phyloP scores from a whole-genome alignment of 1,140 invertebrate genomes.

The Drosophila pandora region DNA sequence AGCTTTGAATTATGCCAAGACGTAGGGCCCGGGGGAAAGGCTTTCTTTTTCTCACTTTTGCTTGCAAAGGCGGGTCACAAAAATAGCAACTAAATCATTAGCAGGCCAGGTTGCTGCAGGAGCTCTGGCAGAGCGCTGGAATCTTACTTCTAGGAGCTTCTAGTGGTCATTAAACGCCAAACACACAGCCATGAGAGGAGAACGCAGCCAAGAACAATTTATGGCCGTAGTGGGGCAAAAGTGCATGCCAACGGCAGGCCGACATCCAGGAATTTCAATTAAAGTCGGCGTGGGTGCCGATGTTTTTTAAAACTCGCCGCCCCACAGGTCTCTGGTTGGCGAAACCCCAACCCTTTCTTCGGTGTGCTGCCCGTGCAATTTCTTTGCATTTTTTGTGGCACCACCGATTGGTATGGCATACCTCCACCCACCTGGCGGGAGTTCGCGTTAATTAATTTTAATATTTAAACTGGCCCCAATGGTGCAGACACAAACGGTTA shows the following conservation, averaged over 20 bases:
- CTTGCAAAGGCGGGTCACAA: constrained; percentile 52
- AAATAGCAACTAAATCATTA: constrained; percentile 80
- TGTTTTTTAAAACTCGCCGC: constrained; percentile 1
- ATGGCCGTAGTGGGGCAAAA: constrained; percentile 37
- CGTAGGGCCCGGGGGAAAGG: constrained; percentile 8
- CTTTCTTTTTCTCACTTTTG: constrained; percentile 1
- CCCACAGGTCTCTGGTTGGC: constrained; percentile 1
- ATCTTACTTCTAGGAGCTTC: constrained; percentile 25
- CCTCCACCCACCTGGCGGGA: background rate
- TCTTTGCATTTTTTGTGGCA: constrained; percentile 11
- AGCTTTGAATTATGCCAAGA: constrained; percentile 36
- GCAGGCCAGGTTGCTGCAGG: constrained; percentile 44
- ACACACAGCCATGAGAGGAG: background rate
- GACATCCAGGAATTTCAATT: constrained; percentile 55
- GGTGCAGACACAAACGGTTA: constrained; percentile 27
- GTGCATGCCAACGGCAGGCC: constrained; percentile 27
- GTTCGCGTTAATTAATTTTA: constrained; percentile 40
- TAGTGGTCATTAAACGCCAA: constrained; percentile 62
- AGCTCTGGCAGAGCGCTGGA: background rate
- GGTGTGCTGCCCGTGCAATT: constrained; percentile 1
- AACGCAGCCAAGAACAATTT: constrained; percentile 38
- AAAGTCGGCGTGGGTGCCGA: constrained; percentile 19
- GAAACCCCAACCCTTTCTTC: constrained; percentile 6
- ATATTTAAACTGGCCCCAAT: constrained; percentile 61
- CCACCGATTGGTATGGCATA: background rate